Conservation (phyloP, 2,888 invertebrate species). For the Watsonalla cultraria region DNA sequence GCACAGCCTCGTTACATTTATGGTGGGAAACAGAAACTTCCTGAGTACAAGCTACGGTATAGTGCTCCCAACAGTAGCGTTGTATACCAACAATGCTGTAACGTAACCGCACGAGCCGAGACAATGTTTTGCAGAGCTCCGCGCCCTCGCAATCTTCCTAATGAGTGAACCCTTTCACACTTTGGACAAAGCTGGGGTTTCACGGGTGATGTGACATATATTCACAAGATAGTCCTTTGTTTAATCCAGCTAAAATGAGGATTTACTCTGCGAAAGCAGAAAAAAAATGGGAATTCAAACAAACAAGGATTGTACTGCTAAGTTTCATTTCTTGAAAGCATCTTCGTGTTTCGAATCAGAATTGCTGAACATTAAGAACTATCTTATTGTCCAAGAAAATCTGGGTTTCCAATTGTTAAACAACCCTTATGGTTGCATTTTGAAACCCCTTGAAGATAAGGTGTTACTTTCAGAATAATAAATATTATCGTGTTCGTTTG, state of each 20-base stretch:
- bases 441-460: too few species aligned
- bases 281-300: conserved; percentile 6
- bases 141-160: conserved; percentile 77
- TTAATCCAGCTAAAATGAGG: conserved; percentile 47
- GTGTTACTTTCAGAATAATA: too few species aligned
- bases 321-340: too few species aligned
- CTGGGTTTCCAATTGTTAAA: too few species aligned
- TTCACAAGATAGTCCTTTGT: conserved; percentile 62
- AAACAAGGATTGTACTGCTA: too few species aligned
- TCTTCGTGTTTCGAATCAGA: too few species aligned
- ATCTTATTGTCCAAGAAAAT: too few species aligned
- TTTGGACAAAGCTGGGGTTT: conserved; percentile 70
- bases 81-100: conserved; percentile 51
- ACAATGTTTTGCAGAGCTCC: conserved; percentile 58
- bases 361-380: too few species aligned
- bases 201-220: conserved; percentile 70
- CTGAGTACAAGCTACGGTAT: conserved; percentile 48
- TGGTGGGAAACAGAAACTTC: conserved; percentile 56
- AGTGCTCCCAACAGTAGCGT: conserved; percentile 53
- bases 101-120: conserved; percentile 41
- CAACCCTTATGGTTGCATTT: too few species aligned
- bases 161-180: conserved; percentile 78
- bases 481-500: too few species aligned
- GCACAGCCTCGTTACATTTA: conserved; percentile 52
- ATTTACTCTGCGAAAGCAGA: conserved; percentile 27